Conservation (phyloP, 2,888 invertebrate species). For the Cryptocheilus praepositus region DNA sequence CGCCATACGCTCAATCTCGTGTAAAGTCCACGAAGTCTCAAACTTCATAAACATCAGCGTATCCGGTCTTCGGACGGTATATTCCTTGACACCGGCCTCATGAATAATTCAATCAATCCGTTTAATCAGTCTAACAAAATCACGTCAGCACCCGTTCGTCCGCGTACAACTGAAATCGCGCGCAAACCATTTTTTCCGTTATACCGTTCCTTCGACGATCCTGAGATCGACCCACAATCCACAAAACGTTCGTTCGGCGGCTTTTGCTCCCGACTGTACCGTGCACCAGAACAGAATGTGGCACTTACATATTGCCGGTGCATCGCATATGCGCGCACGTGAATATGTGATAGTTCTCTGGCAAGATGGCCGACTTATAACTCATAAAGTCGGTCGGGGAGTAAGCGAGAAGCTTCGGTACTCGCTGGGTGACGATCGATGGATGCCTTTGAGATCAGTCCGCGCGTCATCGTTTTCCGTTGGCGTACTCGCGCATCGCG, state of each 20-base stretch:
- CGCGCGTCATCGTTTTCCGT: slow-evolving; percentile 54
- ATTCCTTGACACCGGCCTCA: too few relatives aligned
- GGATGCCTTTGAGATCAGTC: slow-evolving; percentile 59
- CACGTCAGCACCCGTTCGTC: too few relatives aligned
- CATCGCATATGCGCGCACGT: slow-evolving; percentile 68
- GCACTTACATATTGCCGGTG: slow-evolving; percentile 69
- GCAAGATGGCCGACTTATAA: slow-evolving; percentile 74
- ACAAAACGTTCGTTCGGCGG: not conserved
- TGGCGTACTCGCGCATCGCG: slow-evolving; percentile 42
- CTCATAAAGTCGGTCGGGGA: slow-evolving; percentile 70
- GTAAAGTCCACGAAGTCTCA: too few relatives aligned
- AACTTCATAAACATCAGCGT: too few relatives aligned
- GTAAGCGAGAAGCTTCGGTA: slow-evolving; percentile 38
- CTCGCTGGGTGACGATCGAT: slow-evolving; percentile 59
- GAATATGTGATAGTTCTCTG: slow-evolving; percentile 70
- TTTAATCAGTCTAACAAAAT: too few relatives aligned
- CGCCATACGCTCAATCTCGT: too few relatives aligned
- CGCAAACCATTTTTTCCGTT: too few relatives aligned
- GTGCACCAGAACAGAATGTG: slow-evolving; percentile 65
- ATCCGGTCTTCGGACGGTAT: too few relatives aligned
- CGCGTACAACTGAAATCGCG: too few relatives aligned
- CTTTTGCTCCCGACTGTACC: slow-evolving; percentile 67
- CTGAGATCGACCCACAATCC: too few relatives aligned
- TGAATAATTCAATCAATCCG: too few relatives aligned
- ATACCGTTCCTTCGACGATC: too few relatives aligned